These are phyloP conservation scores for Limenitis camilla DNA, from an alignment of 2,888 invertebrate genomes.

Conservation along the genomic window DNA sequence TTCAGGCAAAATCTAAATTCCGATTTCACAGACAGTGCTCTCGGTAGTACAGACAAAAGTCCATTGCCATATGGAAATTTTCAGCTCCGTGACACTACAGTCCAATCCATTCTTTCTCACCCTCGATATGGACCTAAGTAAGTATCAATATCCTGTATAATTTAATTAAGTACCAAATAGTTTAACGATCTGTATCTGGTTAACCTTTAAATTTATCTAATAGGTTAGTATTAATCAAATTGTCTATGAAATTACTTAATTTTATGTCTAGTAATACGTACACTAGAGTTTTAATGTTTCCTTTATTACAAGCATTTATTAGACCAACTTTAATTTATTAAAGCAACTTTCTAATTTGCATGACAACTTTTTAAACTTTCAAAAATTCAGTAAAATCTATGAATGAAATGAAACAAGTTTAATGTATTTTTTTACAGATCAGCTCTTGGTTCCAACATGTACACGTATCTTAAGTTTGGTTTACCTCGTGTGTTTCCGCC, in stretches of 20 bases:
- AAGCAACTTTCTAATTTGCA: too few relatives aligned
- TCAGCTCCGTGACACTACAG: constrained; percentile 92
- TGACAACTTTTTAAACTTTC: too few relatives aligned
- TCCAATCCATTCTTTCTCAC: constrained; percentile 91
- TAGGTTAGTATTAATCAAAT: background rate
- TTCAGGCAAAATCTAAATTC: constrained; percentile 94
- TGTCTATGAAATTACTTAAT: background rate
- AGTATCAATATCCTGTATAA: constrained; percentile 38
- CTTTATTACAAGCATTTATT: too few relatives aligned
- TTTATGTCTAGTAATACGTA: background rate
- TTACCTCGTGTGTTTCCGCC: constrained; percentile 93
- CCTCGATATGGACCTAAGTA: constrained; percentile 93
- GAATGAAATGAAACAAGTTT: background rate
- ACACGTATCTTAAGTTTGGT: constrained; percentile 95
- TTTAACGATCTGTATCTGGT: background rate
- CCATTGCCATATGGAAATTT: constrained; percentile 96
- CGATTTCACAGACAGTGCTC: constrained; percentile 94
- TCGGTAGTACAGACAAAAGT: constrained; percentile 94
- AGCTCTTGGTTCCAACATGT: constrained; percentile 92
- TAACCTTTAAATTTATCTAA: background rate
- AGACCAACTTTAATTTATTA: too few relatives aligned
- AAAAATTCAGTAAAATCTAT: too few relatives aligned
- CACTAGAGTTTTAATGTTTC: background rate
- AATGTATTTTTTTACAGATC: constrained; percentile 68
- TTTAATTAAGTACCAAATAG: background rate